Evolutionary conservation across 2,888 invertebrate genomes (phyloP), one percentile per base, ranked within the genome.

Genomic region (Lamellibrachia satsuma): DNA sequence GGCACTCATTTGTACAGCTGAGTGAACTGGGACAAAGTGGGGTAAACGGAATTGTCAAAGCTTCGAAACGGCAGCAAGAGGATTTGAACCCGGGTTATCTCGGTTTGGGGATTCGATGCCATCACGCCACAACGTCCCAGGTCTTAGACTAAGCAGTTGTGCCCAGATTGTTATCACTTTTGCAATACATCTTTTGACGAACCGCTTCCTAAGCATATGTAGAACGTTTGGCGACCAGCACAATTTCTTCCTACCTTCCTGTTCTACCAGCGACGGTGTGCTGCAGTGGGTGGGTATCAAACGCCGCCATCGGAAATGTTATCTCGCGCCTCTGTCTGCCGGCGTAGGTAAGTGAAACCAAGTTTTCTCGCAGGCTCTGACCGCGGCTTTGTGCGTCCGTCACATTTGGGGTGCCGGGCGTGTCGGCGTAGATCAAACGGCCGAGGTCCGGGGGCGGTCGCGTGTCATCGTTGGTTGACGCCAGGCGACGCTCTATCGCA

Each of bases 251-350:
- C 75, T 75, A 22, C 75, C 75, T 75, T 75, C 75, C 75, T 75
- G 75, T 2, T 6, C 0, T 22, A 6, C 22, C 75, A 75, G 75
- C 75, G 75, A 15, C 75, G 75, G n/a, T 22, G 75, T 75, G 75
- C n/a, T 75, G n/a, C 3, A 75, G 22, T 0, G 39, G 15, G 57
- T 1, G 75, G 75, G 22, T 75, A 75, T 75, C 75, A 75, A 2
- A 15, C 75, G 75, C 75, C 75, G 75, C 75, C 75, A 75, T 75
- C 75, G 75, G 75, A 75, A 75, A 75, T 75, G 75, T 75, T 75
- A 75, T 75, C 75, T 11, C 75, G 15, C 75, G 15, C 75, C 11
- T 6, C 75, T 75, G 75, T 75, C 75, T 75, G 75, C 75, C 75
- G 75, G 75, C 22, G 4, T 22, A 75, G 22, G 75, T 75, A 75